Evolutionary conservation across 2,797 vertebrate genomes (phyloP), one percentile per base, ranked within the genome.

Genomic region (Tenualosa thibaudeaui): DNA sequence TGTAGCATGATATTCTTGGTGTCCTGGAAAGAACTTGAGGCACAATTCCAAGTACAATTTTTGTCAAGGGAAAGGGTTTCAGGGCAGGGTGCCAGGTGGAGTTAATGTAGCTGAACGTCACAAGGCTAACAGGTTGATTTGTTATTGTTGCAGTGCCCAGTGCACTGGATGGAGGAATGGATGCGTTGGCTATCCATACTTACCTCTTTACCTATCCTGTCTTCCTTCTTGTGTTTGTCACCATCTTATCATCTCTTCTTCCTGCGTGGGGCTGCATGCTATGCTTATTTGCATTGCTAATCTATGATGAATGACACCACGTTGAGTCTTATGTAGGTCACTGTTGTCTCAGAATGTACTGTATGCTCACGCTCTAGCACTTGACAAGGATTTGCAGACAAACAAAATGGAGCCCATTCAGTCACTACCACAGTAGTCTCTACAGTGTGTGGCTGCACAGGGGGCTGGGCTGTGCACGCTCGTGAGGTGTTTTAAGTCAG

Each of bases 281-380:
- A 54, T 6, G 53, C 75, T 65, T 50, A 65, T 85, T 81, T 83
- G 83, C 81, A 83, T 81, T 56, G 83, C n/a, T 68, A 82, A 78
- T 58, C 13, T 83, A 54, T 85, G 81, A 85, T 31, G 43, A 87
- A 60, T 82, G 43, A 53, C 84, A 62, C 49, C 68, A 60, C 43
- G 31, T 8, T 5, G 12, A 19, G 17, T 31, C 51, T 75, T 62
- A 54, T 82, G 51, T 83, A 62, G 86, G 86, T 68, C 65, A 82
- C 31, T 53, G 40, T 82, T 26, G 15, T 84, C 75, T 83, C 71
- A 22, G 71, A 40, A 17, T 78, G 50, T 46, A 46, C 68, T 3
- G 24, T 17, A 6, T 8, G 12, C 60, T 7, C 12, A 5, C 5
- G 17, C 17, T 43, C 71, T 15, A 46, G 81, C 17, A 19, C 78